phyloP scores from a whole-genome alignment of 2,113 vertebrate species.

The Bos taurus region ARS-UCD2.0 NC_037332.1:33713501-33714000 shows the following conservation, averaged over 20 bases:
- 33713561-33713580: not conserved
- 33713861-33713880: slow-evolving; percentile 22
- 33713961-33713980: not conserved
- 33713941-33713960: slow-evolving; percentile 62
- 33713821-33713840: slow-evolving; percentile 6
- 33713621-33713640: not conserved
- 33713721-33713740: not conserved
- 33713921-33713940: not conserved
- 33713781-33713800: not conserved
- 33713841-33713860: not conserved
- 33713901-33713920: slow-evolving; percentile 35
- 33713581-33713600: not conserved
- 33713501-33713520: not conserved
- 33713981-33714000: slow-evolving; percentile 44
- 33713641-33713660: not conserved
- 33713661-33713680: not conserved
- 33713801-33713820: not conserved
- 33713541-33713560: not conserved
- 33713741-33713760: not conserved
- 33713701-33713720: not conserved
- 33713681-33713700: not conserved
- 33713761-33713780: not conserved
- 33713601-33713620: not conserved
- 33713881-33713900: slow-evolving; percentile 26
- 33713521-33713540: not conserved